Evolutionary conservation across 1,140 invertebrate species (phyloP), one percentile per base, ranked within the genome.

Genomic region (Dermatophagoides farinae): DNA sequence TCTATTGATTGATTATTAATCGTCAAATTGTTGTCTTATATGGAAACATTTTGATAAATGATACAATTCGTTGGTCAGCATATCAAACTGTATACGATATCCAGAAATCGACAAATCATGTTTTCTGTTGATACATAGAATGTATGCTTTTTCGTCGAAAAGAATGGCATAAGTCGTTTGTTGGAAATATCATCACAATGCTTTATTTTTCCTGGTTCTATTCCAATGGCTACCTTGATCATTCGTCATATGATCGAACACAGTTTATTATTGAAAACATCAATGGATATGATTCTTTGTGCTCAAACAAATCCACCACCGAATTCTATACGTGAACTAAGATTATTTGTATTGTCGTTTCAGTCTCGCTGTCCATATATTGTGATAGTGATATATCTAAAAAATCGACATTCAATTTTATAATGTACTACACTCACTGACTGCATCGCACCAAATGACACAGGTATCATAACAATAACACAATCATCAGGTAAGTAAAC

Each of bases 31-130:
- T 18, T 64, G 64, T 54, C 49, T 67, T 9, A 60, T 62, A 37
- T 90, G 86, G 87, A 85, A 86, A 67, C 89, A 85, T 85, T 88
- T 86, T 70, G 86, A 90, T 69, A 75, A 86, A 25, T 79, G 80
- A n/a, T 16, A 81, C 79, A 12, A 84, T 84, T 9, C 82, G 83
- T 67, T 90, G 87, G 87, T 83, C 79, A 52, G 73, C 78, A 31
- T 89, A 89, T 67, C 80, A 81, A 1, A 70, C 77, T 5, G n/a
- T n/a, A n/a, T n/a, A n/a, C n/a, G n/a, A n/a, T n/a, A n/a, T n/a
- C n/a, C n/a, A n/a, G 67, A 75, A 8, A 84, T 65, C 74, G 87
- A 43, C 86, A 86, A 0, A 84, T 91, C 1, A 84, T 85, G 67
- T 78, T 88, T 69, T 20, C 55, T 11, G 55, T 64, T 16, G 20